Conservation (phyloP, 2,113 vertebrate species). For the Cavia porcellus region DNA sequence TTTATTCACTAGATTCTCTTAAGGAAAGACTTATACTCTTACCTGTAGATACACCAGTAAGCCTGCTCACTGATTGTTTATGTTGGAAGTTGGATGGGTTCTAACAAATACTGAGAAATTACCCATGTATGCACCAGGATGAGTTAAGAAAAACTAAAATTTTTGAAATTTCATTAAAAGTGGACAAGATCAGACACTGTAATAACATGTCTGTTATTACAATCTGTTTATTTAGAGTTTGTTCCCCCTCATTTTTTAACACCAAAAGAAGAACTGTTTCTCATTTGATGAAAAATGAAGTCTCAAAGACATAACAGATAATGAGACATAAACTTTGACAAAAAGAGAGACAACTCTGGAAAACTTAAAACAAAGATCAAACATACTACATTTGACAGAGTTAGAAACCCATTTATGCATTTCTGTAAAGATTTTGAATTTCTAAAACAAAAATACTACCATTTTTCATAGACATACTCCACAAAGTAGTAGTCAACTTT, state of each 20-base stretch:
- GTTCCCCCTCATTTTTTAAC: neutral
- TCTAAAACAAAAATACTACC: conserved; percentile 10
- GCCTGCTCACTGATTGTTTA: neutral
- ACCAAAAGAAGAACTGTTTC: conserved; percentile 13
- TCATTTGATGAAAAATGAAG: neutral
- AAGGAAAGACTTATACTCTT: neutral
- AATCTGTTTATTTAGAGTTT: neutral
- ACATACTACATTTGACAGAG: conserved; percentile 20
- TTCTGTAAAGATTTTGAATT: conserved; percentile 51
- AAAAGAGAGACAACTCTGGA: neutral
- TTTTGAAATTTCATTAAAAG: conserved; percentile 54
- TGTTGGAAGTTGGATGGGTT: neutral
- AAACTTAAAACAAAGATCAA: conserved; percentile 56
- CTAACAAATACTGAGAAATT: conserved; percentile 18
- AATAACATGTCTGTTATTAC: neutral
- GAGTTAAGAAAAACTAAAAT: conserved; percentile 36
- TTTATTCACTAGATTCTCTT: neutral
- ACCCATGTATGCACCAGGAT: neutral
- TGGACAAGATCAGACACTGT: neutral
- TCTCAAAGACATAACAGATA: neutral
- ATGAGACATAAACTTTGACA: neutral
- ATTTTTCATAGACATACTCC: neutral
- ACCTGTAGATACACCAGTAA: neutral
- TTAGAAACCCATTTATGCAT: conserved; percentile 9
- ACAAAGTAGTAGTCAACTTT: neutral